A percentile compares a stretch with the other conserved stretches of the same genome.
phyloP scores from a whole-genome alignment of 2,113 vertebrate genomes.

The Leptosomus discolor region DNA sequence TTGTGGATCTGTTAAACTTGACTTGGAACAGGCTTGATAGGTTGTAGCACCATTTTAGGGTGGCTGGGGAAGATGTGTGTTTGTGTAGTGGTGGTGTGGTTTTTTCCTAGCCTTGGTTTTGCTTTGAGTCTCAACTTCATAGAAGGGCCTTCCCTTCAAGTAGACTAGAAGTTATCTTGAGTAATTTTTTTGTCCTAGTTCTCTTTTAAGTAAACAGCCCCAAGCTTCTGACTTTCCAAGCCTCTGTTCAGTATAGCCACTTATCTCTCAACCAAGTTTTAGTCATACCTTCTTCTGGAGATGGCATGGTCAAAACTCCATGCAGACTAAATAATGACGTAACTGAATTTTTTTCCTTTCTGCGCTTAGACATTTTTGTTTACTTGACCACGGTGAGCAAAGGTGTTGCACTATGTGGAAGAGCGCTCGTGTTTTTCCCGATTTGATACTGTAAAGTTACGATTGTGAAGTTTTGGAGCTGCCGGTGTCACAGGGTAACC shows the following conservation, averaged over 20 bases:
- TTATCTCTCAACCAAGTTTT: neutral
- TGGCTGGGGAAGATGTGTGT: neutral
- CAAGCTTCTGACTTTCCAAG: neutral
- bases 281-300: neutral
- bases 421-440: neutral
- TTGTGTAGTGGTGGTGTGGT: neutral
- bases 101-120: neutral
- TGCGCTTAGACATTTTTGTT: neutral
- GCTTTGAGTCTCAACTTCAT: neutral
- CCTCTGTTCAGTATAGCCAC: neutral
- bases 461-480: neutral
- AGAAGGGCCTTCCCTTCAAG: neutral
- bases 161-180: neutral
- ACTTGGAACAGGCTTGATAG: neutral
- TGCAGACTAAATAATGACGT: neutral
- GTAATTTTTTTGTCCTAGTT: neutral
- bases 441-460: rapidly evolving
- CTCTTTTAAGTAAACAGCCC: neutral
- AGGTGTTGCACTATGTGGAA: neutral
- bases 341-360: rapidly evolving
- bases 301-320: neutral
- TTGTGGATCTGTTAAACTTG: rapidly evolving
- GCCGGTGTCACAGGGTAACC: neutral
- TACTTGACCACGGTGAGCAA: neutral
- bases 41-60: neutral